Percentiles rank a stretch among this genome's conserved stretches.
These are phyloP conservation scores for Tenthredo amoena DNA, from an alignment of 2,888 invertebrate genomes.

Conservation along the genomic window DNA sequence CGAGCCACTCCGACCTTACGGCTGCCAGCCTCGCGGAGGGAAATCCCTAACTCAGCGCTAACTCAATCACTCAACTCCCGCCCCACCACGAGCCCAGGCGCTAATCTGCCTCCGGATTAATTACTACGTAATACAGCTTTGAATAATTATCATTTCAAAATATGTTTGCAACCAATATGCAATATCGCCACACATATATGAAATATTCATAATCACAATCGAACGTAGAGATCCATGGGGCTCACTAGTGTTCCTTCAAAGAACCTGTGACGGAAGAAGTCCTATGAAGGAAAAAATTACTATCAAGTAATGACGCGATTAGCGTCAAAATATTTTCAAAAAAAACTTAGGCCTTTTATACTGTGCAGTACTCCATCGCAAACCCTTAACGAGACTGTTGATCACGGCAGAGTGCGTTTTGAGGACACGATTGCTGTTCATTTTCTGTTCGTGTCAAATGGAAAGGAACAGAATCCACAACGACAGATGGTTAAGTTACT, in stretches of 20 bases:
- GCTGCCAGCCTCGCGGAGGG: slow-evolving; percentile 73
- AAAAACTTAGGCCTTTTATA: neutral
- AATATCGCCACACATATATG: neutral
- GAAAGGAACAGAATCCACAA: neutral
- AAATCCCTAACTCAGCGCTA: slow-evolving; percentile 76
- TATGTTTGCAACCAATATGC: neutral
- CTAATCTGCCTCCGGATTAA: slow-evolving; percentile 75
- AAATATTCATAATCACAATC: neutral
- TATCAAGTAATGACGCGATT: neutral
- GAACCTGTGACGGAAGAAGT: neutral
- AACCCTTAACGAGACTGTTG: neutral
- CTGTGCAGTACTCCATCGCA: neutral
- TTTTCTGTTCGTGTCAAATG: neutral
- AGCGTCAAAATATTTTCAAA: neutral
- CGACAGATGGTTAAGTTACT: neutral
- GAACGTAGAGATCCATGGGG: neutral
- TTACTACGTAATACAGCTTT: slow-evolving; percentile 71
- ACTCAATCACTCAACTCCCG: slow-evolving; percentile 77
- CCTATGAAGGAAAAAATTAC: neutral
- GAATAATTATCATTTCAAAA: slow-evolving; percentile 71
- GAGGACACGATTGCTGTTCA: neutral
- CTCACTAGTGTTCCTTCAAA: neutral
- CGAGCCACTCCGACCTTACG: slow-evolving; percentile 68
- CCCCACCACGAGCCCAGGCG: slow-evolving; percentile 67
- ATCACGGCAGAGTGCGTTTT: slow-evolving; percentile 23